Evolutionary conservation across 1,140 invertebrate genomes (phyloP).

Genomic region (Idris sp.): DNA sequence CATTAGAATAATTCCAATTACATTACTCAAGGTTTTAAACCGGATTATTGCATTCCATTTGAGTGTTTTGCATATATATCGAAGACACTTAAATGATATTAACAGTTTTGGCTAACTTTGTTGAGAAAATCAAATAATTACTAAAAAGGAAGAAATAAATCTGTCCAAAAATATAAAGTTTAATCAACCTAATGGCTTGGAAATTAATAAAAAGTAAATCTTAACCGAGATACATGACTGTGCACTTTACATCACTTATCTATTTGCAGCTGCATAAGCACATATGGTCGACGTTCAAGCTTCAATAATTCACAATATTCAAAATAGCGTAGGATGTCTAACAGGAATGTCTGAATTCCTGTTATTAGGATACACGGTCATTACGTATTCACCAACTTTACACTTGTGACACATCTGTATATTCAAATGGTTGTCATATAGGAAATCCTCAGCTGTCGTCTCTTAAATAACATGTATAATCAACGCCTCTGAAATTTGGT

Average conservation of each 20-base stretch:
- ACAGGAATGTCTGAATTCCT: constrained; percentile 47
- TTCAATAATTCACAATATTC: constrained; percentile 54
- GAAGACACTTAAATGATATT: constrained; percentile 5
- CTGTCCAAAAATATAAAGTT: too few species aligned
- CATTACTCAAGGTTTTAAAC: constrained; percentile 32
- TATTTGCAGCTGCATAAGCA: constrained; percentile 29
- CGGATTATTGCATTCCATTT: constrained; percentile 40
- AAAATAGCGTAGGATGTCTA: constrained; percentile 44
- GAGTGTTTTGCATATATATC: constrained; percentile 29
- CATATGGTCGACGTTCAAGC: constrained; percentile 34
- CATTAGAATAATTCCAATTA: constrained; percentile 51
- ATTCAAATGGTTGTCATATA: constrained; percentile 51
- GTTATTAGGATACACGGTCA: constrained; percentile 57
- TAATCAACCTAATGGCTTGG: too few species aligned
- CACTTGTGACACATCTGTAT: constrained; percentile 50
- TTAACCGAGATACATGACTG: not conserved
- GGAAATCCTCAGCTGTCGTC: constrained; percentile 48
- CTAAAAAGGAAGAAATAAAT: too few species aligned
- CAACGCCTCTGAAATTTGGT: constrained; percentile 20
- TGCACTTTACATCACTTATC: constrained; percentile 24
- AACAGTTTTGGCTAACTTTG: too few species aligned
- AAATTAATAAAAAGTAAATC: not conserved
- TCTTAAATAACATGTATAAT: constrained; percentile 39
- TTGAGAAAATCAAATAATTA: too few species aligned
- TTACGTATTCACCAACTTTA: constrained; percentile 59